A percentile compares a stretch with the other conserved stretches of the same genome.
These are phyloP conservation scores for Dioctria linearis DNA, from an alignment of 2,888 invertebrate genomes.

Conservation along the genomic window DNA sequence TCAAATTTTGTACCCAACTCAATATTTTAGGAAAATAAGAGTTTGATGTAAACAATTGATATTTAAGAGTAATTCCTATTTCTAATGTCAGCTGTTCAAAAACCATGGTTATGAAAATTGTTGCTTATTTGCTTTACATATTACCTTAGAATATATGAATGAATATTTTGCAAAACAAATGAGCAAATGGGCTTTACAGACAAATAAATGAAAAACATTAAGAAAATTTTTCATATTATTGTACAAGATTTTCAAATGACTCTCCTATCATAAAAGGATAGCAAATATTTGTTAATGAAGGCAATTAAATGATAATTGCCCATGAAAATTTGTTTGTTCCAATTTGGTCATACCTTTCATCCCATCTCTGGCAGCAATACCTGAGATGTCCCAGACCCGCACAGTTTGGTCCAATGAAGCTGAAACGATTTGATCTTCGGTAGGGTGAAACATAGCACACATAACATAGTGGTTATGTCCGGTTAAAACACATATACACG, in stretches of 20 bases:
- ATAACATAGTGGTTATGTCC: slow-evolving; percentile 99
- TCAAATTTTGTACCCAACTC: no score
- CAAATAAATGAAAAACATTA: no score
- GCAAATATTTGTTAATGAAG: slow-evolving; percentile 27
- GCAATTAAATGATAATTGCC: slow-evolving; percentile 35
- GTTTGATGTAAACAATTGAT: no score
- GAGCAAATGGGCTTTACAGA: neutral
- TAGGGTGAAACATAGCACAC: slow-evolving; percentile 98
- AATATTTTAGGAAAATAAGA: no score
- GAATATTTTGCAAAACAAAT: neutral
- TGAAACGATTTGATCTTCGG: slow-evolving; percentile 96
- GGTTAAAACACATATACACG: slow-evolving; percentile 93
- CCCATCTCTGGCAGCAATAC: slow-evolving; percentile 66
- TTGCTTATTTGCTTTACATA: no score
- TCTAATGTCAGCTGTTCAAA: no score
- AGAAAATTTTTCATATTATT: neutral
- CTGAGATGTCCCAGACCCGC: slow-evolving; percentile 98
- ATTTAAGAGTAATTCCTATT: no score
- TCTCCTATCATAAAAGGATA: neutral
- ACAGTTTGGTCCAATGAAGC: slow-evolving; percentile 99
- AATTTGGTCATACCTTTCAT: slow-evolving; percentile 63
- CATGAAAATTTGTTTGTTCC: slow-evolving; percentile 51
- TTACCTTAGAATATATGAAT: no score
- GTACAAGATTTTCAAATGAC: slow-evolving; percentile 2
- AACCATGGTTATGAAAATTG: no score